Percentiles rank a stretch among this genome's conserved stretches.
Conservation (phyloP, 2,888 invertebrate genomes). For the Chelonus formosanus region DNA sequence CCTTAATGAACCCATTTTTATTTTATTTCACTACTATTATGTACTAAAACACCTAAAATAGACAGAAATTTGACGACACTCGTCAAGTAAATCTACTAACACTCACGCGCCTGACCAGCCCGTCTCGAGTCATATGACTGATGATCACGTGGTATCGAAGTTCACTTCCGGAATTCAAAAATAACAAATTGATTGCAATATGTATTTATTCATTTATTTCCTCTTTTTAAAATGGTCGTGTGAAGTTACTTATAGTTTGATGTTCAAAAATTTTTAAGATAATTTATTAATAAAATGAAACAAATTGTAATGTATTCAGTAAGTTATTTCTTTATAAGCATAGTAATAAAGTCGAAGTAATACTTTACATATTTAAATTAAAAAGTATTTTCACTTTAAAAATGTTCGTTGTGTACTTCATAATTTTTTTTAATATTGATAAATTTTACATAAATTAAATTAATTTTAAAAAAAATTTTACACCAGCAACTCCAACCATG, state of each 20-base stretch:
- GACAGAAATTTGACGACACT: constrained; percentile 18
- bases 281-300: constrained; percentile 13
- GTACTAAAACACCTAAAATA: not conserved
- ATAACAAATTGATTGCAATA: not conserved
- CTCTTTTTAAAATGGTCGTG: too few species aligned
- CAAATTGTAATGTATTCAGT: constrained; percentile 35
- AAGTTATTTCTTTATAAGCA: not conserved
- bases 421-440: too few species aligned
- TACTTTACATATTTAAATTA: constrained; percentile 1
- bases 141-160: constrained; percentile 36
- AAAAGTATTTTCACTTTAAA: not conserved
- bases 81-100: constrained; percentile 21
- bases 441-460: too few species aligned
- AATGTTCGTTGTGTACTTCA: not conserved
- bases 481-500: constrained; percentile 83
- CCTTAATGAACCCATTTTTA: constrained; percentile 38
- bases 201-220: too few species aligned
- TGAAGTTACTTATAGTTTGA: too few species aligned
- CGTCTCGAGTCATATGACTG: constrained; percentile 49
- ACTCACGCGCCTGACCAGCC: constrained; percentile 51
- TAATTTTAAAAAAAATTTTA: too few species aligned
- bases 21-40: constrained; percentile 23
- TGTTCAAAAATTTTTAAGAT: not conserved
- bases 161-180: constrained; percentile 18
- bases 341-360: not conserved